Evolutionary conservation across 2,888 invertebrate genomes (phyloP).

Genomic region (Brenthis hecate): DNA sequence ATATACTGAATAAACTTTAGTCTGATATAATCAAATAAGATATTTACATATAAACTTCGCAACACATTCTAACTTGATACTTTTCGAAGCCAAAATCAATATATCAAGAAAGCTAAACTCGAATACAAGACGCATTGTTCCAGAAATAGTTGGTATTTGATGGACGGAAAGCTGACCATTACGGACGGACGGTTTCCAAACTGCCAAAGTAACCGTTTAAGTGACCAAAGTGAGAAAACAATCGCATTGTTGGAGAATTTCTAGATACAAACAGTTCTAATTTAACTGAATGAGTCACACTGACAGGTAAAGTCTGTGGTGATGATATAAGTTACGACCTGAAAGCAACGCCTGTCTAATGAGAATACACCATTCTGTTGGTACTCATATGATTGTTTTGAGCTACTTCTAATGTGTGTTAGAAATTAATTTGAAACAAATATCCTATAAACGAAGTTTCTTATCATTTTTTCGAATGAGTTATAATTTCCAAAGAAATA

Average conservation of each 20-base stretch:
- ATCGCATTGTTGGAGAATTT: conserved; percentile 54
- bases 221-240: conserved; percentile 53
- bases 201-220: conserved; percentile 55
- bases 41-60: neutral
- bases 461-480: too few relatives aligned
- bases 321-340: neutral
- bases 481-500: too few relatives aligned
- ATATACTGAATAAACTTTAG: too few relatives aligned
- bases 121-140: conserved; percentile 52
- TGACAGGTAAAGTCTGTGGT: conserved; percentile 9
- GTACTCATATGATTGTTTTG: neutral
- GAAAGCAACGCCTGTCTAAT: neutral
- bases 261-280: conserved; percentile 53
- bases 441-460: neutral
- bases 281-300: conserved; percentile 63
- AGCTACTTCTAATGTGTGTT: too few relatives aligned
- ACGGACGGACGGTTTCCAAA: conserved; percentile 58
- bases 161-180: conserved; percentile 72
- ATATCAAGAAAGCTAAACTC: conserved; percentile 39
- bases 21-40: neutral
- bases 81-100: conserved; percentile 37
- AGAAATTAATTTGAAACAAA: neutral
- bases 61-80: conserved; percentile 11
- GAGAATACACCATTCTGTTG: neutral
- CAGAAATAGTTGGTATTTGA: conserved; percentile 63